These are phyloP conservation scores for Aurelia aurita complex sp. Pacific DNA, from an alignment of 30 jellyfish, hydroid and myxozoan genomes.

Conservation along the genomic window DNA sequence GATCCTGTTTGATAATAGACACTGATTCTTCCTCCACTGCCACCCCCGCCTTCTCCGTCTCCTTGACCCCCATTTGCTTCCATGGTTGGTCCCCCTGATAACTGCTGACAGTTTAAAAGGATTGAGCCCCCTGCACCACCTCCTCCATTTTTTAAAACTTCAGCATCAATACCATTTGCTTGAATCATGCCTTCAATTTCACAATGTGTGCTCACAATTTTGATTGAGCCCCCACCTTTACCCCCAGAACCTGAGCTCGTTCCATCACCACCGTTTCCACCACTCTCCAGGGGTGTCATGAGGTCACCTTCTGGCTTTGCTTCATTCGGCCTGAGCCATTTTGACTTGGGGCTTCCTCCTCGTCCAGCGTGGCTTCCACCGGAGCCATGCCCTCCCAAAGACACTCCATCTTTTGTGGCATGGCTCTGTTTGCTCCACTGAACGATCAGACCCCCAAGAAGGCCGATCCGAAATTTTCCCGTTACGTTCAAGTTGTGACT, in stretches of 20 bases:
- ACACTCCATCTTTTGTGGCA: constrained; percentile 6
- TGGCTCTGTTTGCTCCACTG: constrained; percentile 1
- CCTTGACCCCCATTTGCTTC: constrained; percentile 67
- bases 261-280: constrained; percentile 65
- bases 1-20: constrained; percentile 15
- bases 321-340: not conserved
- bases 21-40: constrained; percentile 54
- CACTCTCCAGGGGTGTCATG: constrained; percentile 5
- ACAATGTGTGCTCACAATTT: constrained; percentile 8
- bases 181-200: constrained; percentile 32
- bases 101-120: constrained; percentile 21
- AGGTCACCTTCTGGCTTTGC: constrained; percentile 30
- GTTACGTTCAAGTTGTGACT: constrained; percentile 15
- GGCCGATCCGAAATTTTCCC: constrained; percentile 24
- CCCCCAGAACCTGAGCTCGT: constrained; percentile 52
- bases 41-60: constrained; percentile 67
- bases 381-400: constrained; percentile 35
- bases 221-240: constrained; percentile 51
- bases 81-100: constrained; percentile 22
- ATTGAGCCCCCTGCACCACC: constrained; percentile 70
- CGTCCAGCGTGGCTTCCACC: constrained; percentile 66
- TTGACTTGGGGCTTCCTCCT: constrained; percentile 58
- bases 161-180: constrained; percentile 50
- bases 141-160: constrained; percentile 9
- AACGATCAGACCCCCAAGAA: constrained; percentile 24